These are phyloP conservation scores for Vannuccia rotundouncinata DNA, from an alignment of 2,888 invertebrate genomes.

Conservation along the genomic window DNA sequence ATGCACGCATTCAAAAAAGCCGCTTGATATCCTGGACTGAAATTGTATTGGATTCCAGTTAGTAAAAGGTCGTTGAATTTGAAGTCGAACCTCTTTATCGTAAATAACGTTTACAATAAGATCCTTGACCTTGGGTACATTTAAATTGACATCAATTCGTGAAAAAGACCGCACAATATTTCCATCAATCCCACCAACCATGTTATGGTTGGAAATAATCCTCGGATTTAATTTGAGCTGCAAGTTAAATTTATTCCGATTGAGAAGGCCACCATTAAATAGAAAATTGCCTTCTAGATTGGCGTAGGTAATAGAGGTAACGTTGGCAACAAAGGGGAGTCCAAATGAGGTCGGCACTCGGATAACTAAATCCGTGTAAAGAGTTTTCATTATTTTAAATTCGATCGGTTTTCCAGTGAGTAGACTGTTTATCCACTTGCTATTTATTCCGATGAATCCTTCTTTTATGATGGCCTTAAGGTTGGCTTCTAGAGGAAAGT, in stretches of 20 bases:
- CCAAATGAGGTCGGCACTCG: constrained; percentile 5
- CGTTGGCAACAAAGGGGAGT: background rate
- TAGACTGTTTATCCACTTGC: background rate
- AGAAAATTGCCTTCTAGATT: background rate
- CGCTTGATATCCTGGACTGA: background rate
- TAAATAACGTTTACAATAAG: background rate
- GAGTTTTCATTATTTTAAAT: background rate
- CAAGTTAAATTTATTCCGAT: background rate
- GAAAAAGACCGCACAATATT: background rate
- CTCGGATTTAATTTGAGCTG: background rate
- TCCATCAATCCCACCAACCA: background rate
- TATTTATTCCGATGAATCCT: background rate
- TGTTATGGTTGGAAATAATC: background rate
- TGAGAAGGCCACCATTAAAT: background rate
- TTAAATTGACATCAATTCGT: background rate
- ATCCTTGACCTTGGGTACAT: background rate
- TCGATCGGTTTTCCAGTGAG: background rate
- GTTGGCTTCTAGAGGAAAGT: background rate
- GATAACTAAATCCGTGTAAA: background rate
- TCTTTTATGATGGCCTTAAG: background rate
- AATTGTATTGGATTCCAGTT: background rate
- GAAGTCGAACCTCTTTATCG: background rate
- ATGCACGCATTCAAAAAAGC: background rate
- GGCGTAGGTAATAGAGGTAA: background rate
- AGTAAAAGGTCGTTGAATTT: background rate